Base-by-base conservation (phyloP, 2,888 invertebrate species). In the Taphrorychus bicolor region DNA sequence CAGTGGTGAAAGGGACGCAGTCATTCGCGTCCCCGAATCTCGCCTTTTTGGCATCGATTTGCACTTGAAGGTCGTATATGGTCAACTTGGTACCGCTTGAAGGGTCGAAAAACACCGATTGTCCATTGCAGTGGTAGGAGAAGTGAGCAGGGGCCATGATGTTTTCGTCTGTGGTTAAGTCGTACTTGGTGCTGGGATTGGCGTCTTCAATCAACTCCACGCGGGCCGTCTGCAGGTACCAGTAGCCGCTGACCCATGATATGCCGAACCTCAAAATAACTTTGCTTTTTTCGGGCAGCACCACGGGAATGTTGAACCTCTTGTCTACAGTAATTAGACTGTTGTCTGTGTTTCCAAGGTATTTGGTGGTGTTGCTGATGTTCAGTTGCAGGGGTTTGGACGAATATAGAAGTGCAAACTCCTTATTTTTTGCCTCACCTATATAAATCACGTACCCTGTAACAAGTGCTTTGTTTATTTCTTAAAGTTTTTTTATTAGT, bases 1-100 rank as follows among this genome's bases (percentile, higher is more conserved):
- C 85, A 0, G 91, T 89, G 76, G 91, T 92, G 79, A 91, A 93
- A n/a, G 87, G 85, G 2, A 89, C 85, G 76, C 92, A 92, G 76
- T 92, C 90, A 76, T 89, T 88, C 0, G 87, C 85, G 71, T 87
- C 86, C 22, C 81, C 80, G 75, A 91, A 89, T 54, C 75, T 76
- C 1, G 73, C 72, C 49, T 73, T 76, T 7, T 73, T 74, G 1
- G 82, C 76, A 73, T 84, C 82, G 14, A 84, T 77, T 51, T 71
- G 71, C 1, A 83, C 80, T 78, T 86, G 85, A 65, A 83, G 70
- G 69, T 82, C 79, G 60, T 75, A 81, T 17, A 83, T 75, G 23
- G 73, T 72, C 65, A 83, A 73, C 58, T 76, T 77, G 5, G 76
- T 73, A 3, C 76, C 76, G 53, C 75, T 79, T 14, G 72, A 71